phyloP scores from a whole-genome alignment of 2,797 vertebrate genomes.

The Scyliorhinus canicula region DNA sequence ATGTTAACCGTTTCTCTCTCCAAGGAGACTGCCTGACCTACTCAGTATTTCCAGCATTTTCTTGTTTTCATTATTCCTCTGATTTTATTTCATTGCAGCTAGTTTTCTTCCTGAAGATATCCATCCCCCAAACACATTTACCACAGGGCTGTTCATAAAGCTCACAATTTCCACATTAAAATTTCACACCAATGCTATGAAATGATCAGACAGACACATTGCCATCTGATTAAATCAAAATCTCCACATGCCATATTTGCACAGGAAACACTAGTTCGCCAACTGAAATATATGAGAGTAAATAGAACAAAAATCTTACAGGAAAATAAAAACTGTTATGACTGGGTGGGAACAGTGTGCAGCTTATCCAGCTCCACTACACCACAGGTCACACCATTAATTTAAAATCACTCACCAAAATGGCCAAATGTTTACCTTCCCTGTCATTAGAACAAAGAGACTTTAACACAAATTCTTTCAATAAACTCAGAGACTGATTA shows the following conservation, averaged over 20 bases:
- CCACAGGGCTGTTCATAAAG: neutral
- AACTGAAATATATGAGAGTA: neutral
- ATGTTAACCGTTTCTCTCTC: neutral
- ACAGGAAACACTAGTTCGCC: neutral
- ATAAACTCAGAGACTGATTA: no score
- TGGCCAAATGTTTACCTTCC: no score
- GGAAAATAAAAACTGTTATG: neutral
- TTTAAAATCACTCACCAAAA: no score
- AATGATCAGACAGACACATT: neutral
- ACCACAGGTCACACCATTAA: no score
- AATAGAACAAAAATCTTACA: neutral
- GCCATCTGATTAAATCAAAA: conserved; percentile 9
- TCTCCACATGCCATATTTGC: neutral
- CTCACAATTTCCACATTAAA: neutral
- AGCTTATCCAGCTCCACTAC: no score
- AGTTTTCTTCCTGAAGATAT: neutral
- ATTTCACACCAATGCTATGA: neutral
- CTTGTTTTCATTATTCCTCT: neutral
- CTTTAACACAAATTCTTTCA: no score
- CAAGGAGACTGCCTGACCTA: neutral
- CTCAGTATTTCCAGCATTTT: neutral
- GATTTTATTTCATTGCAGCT: neutral
- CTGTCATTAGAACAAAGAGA: no score
- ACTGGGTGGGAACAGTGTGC: no score
- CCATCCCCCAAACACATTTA: neutral